Evolutionary conservation across 2,888 invertebrate species (phyloP), one percentile per base, ranked within the genome.

Genomic region (Subacronicta megacephala): DNA sequence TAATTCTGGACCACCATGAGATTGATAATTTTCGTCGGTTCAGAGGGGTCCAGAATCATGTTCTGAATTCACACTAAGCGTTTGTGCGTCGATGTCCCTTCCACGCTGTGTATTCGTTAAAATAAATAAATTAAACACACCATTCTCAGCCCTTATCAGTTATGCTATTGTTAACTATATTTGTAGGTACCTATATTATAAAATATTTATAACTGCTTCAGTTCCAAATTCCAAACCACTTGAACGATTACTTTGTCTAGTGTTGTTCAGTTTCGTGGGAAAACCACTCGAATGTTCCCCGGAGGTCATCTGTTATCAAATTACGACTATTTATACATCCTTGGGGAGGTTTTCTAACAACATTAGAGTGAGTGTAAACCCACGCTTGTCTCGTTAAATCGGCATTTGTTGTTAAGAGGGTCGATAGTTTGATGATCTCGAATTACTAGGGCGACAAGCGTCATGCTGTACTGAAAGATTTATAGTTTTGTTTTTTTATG

Each of bases 191-290:
- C n/a, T n/a, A n/a, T n/a, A n/a, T n/a, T n/a, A n/a, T n/a, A n/a
- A n/a, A n/a, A n/a, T n/a, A n/a, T n/a, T n/a, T n/a, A n/a, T n/a
- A 29, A 44, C 35, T 17, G 15, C 23, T 18, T 44, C 31, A 20
- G 35, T 42, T 46, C 23, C 44, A 31, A 43, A 35, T 42, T 46
- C 23, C 44, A 31, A 43, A 35, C 26, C 60, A 58, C 71, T 73
- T 58, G 53, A 55, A 47, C 38, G 37, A 63, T 51, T 53, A 53
- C 57, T 68, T 52, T 16, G 43, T 42, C 44, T 43, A 49, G 15
- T 17, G 29, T 31, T 42, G 16, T 35, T 35, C 17, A 52, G 56
- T 44, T 44, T 57, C 70, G 54, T 69, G 64, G 63, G 69, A 72
- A 70, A 49, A 40, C 59, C 51, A 55, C 54, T 46, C 29, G 45